These are phyloP conservation scores for Carcinoscorpius rotundicauda DNA, from an alignment of 1,140 invertebrate genomes.

Conservation along the genomic window DNA sequence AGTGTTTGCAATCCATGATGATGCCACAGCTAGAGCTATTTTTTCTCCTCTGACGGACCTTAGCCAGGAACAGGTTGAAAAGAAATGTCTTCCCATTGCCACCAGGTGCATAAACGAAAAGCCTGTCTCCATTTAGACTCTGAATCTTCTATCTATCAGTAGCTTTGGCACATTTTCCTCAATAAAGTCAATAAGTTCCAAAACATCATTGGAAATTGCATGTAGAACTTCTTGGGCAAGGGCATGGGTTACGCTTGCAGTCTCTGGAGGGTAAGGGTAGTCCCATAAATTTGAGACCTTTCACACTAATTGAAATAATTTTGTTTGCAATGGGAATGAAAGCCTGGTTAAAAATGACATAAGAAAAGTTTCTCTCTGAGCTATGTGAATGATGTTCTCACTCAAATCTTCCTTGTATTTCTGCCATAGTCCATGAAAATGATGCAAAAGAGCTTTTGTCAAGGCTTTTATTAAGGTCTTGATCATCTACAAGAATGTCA, in stretches of 20 bases:
- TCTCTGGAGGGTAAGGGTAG: background rate
- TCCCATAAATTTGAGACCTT: slow-evolving; percentile 4
- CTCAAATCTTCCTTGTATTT: slow-evolving; percentile 12
- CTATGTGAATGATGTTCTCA: slow-evolving; percentile 3
- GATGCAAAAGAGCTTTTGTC: slow-evolving; percentile 31
- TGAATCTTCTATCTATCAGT: slow-evolving; percentile 15
- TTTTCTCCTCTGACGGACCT: slow-evolving; percentile 10
- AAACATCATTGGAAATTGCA: slow-evolving; percentile 1
- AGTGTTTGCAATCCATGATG: slow-evolving; percentile 42
- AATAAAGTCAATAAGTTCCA: background rate
- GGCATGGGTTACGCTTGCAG: background rate
- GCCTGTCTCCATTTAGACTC: slow-evolving; percentile 18
- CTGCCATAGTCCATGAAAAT: slow-evolving; percentile 25
- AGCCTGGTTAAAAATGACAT: slow-evolving; percentile 12
- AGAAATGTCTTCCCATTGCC: slow-evolving; percentile 31
- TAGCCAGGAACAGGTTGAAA: slow-evolving; percentile 23
- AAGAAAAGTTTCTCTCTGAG: slow-evolving; percentile 1
- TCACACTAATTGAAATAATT: slow-evolving; percentile 1
- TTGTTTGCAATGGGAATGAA: slow-evolving; percentile 17
- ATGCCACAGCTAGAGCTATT: slow-evolving; percentile 36
- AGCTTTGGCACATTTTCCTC: background rate
- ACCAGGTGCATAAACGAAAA: slow-evolving; percentile 18
- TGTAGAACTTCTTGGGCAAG: background rate
- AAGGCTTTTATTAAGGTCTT: slow-evolving; percentile 31
- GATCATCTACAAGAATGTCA: slow-evolving; percentile 29